A percentile compares a stretch with the other conserved stretches of the same genome.
Evolutionary conservation across 1,140 invertebrate species (phyloP).

Genomic region (Trachymyrmex cornetzi): DNA sequence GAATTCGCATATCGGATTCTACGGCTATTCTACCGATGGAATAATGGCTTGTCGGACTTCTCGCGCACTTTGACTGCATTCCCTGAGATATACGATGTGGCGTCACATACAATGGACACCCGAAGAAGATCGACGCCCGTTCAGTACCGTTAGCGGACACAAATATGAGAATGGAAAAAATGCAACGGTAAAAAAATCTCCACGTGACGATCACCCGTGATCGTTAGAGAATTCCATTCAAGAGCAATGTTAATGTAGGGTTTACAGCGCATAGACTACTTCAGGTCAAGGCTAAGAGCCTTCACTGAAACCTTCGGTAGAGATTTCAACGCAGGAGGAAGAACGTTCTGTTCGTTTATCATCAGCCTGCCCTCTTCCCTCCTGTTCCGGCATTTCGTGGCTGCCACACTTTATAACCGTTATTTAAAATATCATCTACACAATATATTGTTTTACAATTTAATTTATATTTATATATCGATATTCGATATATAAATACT

Average conservation of each 20-base stretch:
- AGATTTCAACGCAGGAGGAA: conserved; percentile 21
- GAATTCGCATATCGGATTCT: conserved; percentile 36
- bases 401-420: neutral
- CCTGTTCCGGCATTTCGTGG: too few relatives aligned
- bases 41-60: conserved; percentile 20
- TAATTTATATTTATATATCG: neutral
- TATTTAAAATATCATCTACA: neutral
- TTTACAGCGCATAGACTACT: neutral
- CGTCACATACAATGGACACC: conserved; percentile 24
- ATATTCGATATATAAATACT: neutral
- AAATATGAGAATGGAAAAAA: conserved; percentile 76
- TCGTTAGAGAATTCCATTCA: neutral
- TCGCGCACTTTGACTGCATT: neutral
- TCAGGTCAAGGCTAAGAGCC: neutral
- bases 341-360: neutral
- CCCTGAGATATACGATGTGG: neutral
- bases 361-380: neutral
- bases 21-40: conserved; percentile 30
- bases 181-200: conserved; percentile 75
- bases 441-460: neutral
- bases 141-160: conserved; percentile 79
- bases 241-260: conserved; percentile 17
- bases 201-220: conserved; percentile 26
- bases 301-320: neutral
- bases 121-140: conserved; percentile 64